Evolutionary conservation across 2,113 vertebrate genomes (phyloP).

Genomic region (Zapornia atra): DNA sequence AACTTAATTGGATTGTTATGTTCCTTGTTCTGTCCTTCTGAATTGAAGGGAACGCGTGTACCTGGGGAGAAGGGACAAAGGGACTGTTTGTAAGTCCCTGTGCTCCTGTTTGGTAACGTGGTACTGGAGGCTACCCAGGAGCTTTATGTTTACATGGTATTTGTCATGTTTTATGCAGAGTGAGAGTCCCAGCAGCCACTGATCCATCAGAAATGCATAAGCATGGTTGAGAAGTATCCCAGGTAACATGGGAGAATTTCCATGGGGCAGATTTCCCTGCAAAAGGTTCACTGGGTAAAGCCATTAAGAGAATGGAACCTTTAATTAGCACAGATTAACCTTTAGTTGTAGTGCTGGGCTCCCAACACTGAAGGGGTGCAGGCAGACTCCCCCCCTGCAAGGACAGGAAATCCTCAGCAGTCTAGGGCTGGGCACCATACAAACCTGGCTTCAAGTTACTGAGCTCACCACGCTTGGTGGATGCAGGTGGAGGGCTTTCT

Average conservation of each 20-base stretch:
- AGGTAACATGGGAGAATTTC: not conserved
- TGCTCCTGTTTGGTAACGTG: not conserved
- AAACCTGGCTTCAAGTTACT: not conserved
- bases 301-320: not conserved
- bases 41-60: not conserved
- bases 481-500: not conserved
- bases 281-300: not conserved
- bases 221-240: not conserved
- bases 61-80: not conserved
- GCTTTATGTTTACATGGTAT: not conserved
- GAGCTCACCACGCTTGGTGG: not conserved
- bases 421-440: not conserved
- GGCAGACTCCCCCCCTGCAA: not conserved
- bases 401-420: not conserved
- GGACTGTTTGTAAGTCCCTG: not conserved
- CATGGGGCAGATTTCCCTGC: not conserved
- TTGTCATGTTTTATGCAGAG: not conserved
- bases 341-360: not conserved
- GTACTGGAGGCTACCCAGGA: not conserved
- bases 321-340: not conserved
- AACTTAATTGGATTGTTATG: conserved; percentile 21
- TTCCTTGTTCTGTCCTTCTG: not conserved
- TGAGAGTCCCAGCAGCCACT: not conserved
- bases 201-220: not conserved
- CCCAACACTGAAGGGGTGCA: not conserved